Percentiles rank a stretch among this genome's conserved stretches.
phyloP scores from a whole-genome alignment of 2,888 invertebrate genomes.

The Parthenolecanium corni region DNA sequence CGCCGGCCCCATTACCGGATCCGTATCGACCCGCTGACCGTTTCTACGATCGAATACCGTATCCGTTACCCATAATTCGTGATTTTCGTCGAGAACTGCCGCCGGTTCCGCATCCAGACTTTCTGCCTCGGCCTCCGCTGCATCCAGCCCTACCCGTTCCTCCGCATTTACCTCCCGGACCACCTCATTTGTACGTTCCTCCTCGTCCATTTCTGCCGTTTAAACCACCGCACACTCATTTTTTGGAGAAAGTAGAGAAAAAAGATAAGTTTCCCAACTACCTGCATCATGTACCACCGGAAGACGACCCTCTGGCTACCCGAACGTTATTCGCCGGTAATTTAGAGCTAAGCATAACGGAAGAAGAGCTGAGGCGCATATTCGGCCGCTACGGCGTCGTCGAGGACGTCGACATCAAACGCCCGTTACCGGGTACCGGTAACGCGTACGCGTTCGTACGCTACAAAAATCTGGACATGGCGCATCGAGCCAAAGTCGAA shows the following conservation, averaged over 20 bases:
- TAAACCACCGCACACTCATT: slow-evolving; percentile 43
- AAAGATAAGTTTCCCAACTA: slow-evolving; percentile 96
- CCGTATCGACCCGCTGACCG: slow-evolving; percentile 49
- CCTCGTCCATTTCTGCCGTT: slow-evolving; percentile 61
- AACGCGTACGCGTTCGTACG: slow-evolving; percentile 97
- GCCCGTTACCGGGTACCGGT: slow-evolving; percentile 90
- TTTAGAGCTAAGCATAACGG: slow-evolving; percentile 92
- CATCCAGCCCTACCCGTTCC: slow-evolving; percentile 55
- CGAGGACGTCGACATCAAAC: slow-evolving; percentile 95
- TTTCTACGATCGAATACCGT: slow-evolving; percentile 58
- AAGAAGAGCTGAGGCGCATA: slow-evolving; percentile 81
- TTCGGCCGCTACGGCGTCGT: slow-evolving; percentile 93
- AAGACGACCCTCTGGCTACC: slow-evolving; percentile 91
- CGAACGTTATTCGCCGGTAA: slow-evolving; percentile 96
- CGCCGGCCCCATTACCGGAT: slow-evolving; percentile 61
- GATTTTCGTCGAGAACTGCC: slow-evolving; percentile 44
- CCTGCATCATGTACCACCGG: slow-evolving; percentile 86
- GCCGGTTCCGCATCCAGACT: slow-evolving; percentile 55
- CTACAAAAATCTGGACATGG: slow-evolving; percentile 91
- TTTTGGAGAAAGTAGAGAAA: slow-evolving; percentile 62
- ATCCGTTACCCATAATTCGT: slow-evolving; percentile 50
- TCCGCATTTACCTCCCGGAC: slow-evolving; percentile 44
- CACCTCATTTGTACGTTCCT: slow-evolving; percentile 55
- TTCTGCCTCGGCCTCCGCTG: slow-evolving; percentile 48
- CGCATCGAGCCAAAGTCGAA: slow-evolving; percentile 88